Base-by-base conservation (phyloP, 1,140 invertebrate species). In the Drosophila teissieri region DNA sequence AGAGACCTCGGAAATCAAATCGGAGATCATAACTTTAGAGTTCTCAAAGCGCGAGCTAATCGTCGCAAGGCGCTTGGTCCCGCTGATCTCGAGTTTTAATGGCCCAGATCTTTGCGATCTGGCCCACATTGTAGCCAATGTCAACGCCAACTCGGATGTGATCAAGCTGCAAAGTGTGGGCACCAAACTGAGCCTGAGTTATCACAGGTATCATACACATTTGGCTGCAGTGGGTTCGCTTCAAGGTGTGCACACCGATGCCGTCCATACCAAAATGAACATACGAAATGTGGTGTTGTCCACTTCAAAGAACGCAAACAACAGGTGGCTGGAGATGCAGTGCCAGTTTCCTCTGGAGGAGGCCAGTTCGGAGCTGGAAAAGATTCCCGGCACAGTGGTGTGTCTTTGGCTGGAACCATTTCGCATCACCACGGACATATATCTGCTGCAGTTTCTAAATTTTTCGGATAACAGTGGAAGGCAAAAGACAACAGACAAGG, bases 31-130 rank as follows among this genome's bases (percentile, higher is more conserved):
- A 2, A 75, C 58, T 42, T 4, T 92, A 1, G 88, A 92, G 67
- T 91, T 91, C 39, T 90, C 88, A 0, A 91, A 91, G 57, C 77
- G 88, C 0, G 88, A 91, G 39, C 42, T 92, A 1, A 74, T 86
- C 2, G 42, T 92, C 0, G 37, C 78, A n/a, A 58, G 44, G 11
- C 57, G 70, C 1, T 42, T 84, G 2, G 19, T 86, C 2, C 62
- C 53, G 0, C 52, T 67, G 11, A 70, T 74, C 2, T 22, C 44
- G 6, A 63, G 54, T 11, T 91, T 74, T 34, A 75, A 80, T 22
- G 44, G n/a, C 19, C 39, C 24, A 0, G 55, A 77, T 24, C 45
- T 89, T 0, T 46, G 45, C 4, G 56, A 37, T 0, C 42, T 89
- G 15, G 65, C 80, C 11, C 49, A 61, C 7, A 8, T 75, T 8